Conservation (phyloP, 35 echinoderm and acorn worm genomes). For the Heliocidaris erythrogramma region DNA sequence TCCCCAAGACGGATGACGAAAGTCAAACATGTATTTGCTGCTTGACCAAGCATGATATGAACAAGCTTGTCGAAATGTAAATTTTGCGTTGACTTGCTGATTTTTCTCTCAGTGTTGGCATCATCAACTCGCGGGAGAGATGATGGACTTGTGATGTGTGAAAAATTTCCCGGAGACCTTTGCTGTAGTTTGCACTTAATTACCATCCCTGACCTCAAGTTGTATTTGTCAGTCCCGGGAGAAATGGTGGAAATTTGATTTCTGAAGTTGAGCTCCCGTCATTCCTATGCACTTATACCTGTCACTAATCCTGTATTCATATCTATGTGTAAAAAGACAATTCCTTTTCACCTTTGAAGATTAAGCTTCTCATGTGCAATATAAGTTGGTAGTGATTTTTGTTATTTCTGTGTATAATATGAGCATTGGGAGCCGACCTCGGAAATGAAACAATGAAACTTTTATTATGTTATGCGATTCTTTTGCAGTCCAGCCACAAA, state of each 20-base stretch:
- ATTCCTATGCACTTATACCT: background rate
- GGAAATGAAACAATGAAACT: background rate
- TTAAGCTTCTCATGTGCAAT: background rate
- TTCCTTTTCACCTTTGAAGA: background rate
- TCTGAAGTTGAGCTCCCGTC: background rate
- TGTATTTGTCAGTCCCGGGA: background rate
- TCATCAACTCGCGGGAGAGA: background rate
- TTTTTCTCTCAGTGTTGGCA: background rate
- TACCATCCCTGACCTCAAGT: background rate
- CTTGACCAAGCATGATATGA: conserved; percentile 24
- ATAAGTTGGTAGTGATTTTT: background rate
- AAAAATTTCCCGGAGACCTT: background rate
- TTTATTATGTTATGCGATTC: background rate
- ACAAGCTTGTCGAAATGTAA: background rate
- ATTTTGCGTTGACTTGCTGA: background rate
- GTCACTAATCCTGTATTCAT: background rate
- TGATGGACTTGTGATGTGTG: background rate
- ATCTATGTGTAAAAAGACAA: background rate
- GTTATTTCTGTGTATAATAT: background rate
- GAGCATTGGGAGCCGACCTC: background rate
- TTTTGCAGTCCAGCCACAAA: background rate
- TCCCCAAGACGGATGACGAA: background rate
- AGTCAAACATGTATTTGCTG: conserved; percentile 28
- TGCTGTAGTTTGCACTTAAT: background rate
- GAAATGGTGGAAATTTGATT: background rate